Evolutionary conservation across 1,140 invertebrate species (phyloP).

Genomic region (Eurosta solidaginis): DNA sequence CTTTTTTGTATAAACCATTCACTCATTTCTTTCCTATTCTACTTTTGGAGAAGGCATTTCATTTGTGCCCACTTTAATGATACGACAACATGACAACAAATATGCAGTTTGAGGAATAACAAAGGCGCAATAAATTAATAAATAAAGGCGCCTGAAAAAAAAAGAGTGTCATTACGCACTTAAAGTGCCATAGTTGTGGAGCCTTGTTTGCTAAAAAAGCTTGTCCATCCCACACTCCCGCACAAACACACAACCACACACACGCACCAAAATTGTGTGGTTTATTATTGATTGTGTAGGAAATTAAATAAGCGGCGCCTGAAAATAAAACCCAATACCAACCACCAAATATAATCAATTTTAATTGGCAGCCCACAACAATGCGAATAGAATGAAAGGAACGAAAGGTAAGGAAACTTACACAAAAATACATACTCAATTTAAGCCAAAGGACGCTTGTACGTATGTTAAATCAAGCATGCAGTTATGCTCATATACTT

Average conservation of each 20-base stretch:
- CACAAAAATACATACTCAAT: too few species aligned
- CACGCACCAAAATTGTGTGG: not conserved
- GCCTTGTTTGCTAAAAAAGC: not conserved
- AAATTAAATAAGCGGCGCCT: constrained; percentile 31
- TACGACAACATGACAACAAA: too few species aligned
- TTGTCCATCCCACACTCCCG: too few species aligned
- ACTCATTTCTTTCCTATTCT: not conserved
- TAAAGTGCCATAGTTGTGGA: not conserved
- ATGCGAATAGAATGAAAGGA: too few species aligned
- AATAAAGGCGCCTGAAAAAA: not conserved
- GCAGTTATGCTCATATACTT: too few species aligned
- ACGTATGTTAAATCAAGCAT: too few species aligned
- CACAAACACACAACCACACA: not conserved
- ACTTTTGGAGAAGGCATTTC: not conserved
- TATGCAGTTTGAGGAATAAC: not conserved
- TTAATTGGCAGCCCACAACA: constrained; percentile 30
- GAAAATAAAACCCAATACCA: constrained; percentile 23
- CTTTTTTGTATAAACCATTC: too few species aligned
- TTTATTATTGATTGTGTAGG: constrained; percentile 18
- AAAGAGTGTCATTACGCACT: constrained; percentile 28
- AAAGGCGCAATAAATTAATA: not conserved
- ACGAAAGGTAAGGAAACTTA: too few species aligned
- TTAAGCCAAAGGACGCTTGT: too few species aligned
- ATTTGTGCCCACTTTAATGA: too few species aligned
- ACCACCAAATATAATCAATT: constrained; percentile 31